Evolutionary conservation across 2,113 vertebrate genomes (phyloP).

Genomic region (Ranitomeya imitator): DNA sequence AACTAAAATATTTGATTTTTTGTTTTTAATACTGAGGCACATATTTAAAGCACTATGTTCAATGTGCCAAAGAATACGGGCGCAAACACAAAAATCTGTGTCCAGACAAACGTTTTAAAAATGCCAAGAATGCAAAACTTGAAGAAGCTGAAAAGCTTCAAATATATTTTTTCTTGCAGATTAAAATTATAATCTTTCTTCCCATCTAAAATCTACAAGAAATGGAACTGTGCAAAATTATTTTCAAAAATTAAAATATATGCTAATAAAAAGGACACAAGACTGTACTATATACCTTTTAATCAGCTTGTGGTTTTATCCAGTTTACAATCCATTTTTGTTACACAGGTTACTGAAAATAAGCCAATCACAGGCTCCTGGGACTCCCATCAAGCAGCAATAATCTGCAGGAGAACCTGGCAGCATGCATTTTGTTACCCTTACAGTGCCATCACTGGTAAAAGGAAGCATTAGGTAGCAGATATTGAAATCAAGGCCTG

Average conservation of each 20-base stretch:
- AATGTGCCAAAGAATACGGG: constrained; percentile 26
- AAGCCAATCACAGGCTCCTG: background rate
- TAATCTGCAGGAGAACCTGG: background rate
- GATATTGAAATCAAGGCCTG: background rate
- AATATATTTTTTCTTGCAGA: background rate
- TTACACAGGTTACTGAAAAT: background rate
- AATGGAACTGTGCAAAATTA: background rate
- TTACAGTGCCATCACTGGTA: background rate
- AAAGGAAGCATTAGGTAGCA: background rate
- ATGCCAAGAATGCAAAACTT: constrained; percentile 45
- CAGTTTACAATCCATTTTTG: background rate
- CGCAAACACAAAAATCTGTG: constrained; percentile 32
- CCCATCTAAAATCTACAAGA: background rate
- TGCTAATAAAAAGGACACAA: background rate
- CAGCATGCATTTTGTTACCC: background rate
- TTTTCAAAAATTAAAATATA: background rate
- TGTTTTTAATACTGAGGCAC: constrained; percentile 20
- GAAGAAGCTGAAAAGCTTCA: background rate
- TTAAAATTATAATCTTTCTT: background rate
- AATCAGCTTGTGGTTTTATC: background rate
- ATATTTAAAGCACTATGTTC: background rate
- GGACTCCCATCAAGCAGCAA: background rate
- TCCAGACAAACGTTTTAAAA: constrained; percentile 27
- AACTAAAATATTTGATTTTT: background rate
- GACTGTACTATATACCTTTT: background rate